Conservation (phyloP, 1,140 invertebrate genomes). For the Ceratina calcarata region DNA sequence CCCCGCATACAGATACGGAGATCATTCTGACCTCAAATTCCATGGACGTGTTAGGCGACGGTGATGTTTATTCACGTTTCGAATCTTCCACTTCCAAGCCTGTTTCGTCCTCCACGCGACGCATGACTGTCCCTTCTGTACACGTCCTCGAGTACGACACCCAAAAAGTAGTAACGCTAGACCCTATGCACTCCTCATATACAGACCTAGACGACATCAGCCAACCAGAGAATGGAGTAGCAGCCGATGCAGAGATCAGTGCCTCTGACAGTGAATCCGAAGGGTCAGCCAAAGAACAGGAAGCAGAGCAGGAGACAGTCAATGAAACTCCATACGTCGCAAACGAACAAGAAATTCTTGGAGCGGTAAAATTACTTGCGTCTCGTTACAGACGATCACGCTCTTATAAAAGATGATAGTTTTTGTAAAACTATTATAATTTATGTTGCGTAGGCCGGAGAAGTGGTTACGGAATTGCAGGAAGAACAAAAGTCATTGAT, state of each 20-base stretch:
- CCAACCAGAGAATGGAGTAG: constrained; percentile 77
- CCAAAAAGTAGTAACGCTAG: constrained; percentile 77
- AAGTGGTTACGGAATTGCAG: constrained; percentile 94
- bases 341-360: constrained; percentile 85
- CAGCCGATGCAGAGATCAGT: constrained; percentile 79
- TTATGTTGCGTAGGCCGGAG: constrained; percentile 85
- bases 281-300: constrained; percentile 80
- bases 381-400: neutral
- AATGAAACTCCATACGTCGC: constrained; percentile 84
- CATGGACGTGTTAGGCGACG: constrained; percentile 48
- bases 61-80: constrained; percentile 39
- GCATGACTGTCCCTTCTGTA: constrained; percentile 75
- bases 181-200: constrained; percentile 74
- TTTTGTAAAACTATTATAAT: neutral
- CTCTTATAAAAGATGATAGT: no score
- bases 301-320: constrained; percentile 71
- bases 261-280: constrained; percentile 81
- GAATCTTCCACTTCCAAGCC: constrained; percentile 31
- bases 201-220: constrained; percentile 80
- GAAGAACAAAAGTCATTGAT: constrained; percentile 97
- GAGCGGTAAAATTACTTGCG: constrained; percentile 80
- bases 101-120: constrained; percentile 49
- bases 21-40: constrained; percentile 35
- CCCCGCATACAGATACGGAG: constrained; percentile 59
- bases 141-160: constrained; percentile 73